Evolutionary conservation across 2,888 invertebrate species (phyloP).

Genomic region (Eupithecia tripunctaria): DNA sequence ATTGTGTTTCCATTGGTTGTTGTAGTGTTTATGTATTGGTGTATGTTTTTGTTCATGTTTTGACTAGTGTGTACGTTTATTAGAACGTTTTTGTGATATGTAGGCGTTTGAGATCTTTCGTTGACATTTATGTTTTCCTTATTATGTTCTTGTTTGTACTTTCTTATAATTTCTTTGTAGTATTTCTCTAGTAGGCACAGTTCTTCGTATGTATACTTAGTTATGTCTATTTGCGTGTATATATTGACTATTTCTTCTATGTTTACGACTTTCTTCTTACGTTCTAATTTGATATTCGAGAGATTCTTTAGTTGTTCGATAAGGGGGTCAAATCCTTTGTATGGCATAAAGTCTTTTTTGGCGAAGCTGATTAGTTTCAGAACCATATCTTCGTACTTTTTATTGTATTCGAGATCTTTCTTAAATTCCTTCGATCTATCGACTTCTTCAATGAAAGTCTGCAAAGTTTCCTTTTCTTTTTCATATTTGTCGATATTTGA

Average conservation of each 20-base stretch:
- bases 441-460: conserved; percentile 76
- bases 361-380: conserved; percentile 77
- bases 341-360: conserved; percentile 73
- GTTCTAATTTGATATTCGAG: conserved; percentile 69
- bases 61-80: conserved; percentile 60
- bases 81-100: conserved; percentile 61
- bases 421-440: conserved; percentile 73
- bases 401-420: conserved; percentile 73
- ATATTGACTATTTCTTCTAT: conserved; percentile 74
- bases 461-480: conserved; percentile 69
- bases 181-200: conserved; percentile 76
- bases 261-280: conserved; percentile 66
- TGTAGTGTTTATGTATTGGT: conserved; percentile 54
- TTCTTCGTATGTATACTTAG: conserved; percentile 77
- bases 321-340: conserved; percentile 80
- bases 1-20: conserved; percentile 55
- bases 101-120: conserved; percentile 43
- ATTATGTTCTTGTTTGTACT: conserved; percentile 63
- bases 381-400: conserved; percentile 80
- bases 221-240: conserved; percentile 73
- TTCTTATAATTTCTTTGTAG: conserved; percentile 77
- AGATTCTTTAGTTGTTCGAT: conserved; percentile 74
- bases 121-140: conserved; percentile 62
- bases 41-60: conserved; percentile 54
- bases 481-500: conserved; percentile 69